Base-by-base conservation (phyloP, 1,140 invertebrate genomes). In the Wasmannia auropunctata region DNA sequence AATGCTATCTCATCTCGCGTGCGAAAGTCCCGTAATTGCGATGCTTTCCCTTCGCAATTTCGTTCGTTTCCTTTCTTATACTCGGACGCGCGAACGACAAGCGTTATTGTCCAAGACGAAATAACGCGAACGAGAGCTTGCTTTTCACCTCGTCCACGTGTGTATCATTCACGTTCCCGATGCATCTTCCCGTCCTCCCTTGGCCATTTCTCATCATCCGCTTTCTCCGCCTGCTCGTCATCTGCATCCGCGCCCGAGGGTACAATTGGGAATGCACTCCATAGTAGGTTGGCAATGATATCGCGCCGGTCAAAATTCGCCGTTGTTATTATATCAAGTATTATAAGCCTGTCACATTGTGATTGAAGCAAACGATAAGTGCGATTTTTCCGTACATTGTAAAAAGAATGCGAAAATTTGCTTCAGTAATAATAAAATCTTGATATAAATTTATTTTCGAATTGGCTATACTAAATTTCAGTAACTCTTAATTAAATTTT, bases 161-260 rank as follows among this genome's bases (percentile, higher is more conserved):
- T 34, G 46, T 63, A 62, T 77, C 75, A 37, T 72, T 46, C 67
- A 40, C 51, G 10, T 80, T 37, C 49, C 10, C 40, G 34, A 4
- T n/a, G 28, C 16, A 63, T 37, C 83, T 43, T 54, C 49, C 25
- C 56, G 16, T 76, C 14, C 10, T 67, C 19, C 25, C 10, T 31
- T 4, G 25, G 46, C 49, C 62, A 63, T 81, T 58, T 80, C 84
- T 86, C 76, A 65, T 60, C 76, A 58, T 81, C 51, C 76, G 60
- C 67, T 65, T 72, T 54, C 86, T 86, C 65, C 54, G 22, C 72
- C 54, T 69, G 51, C 37, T 81, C 86, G 87, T 88, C 77, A 63
- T 88, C 62, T 28, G 69, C 62, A 88, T 87, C 70, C 87, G 87
- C 62, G 85, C 87, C 86, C 22, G 77, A 87, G 87, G 87, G 63